Evolutionary conservation across 2,113 vertebrate genomes (phyloP).

Genomic region (Crotalus viridis): DNA sequence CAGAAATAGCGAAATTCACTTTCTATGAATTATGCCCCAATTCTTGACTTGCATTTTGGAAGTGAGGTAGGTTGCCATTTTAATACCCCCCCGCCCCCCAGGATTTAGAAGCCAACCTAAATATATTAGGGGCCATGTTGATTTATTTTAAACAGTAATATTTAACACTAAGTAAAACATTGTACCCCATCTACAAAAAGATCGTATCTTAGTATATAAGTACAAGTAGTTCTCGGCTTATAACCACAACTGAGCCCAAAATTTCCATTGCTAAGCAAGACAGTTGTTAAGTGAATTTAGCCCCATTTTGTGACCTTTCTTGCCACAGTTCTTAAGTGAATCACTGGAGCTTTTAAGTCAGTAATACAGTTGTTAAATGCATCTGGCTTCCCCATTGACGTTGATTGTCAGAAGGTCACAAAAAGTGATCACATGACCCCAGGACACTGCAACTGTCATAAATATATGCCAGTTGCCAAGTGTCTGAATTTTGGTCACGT

Average conservation of each 20-base stretch:
- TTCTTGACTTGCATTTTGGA: conserved; percentile 26
- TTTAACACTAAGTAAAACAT: background rate
- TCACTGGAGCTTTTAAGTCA: background rate
- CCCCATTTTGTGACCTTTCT: background rate
- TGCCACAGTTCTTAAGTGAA: background rate
- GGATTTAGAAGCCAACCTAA: background rate
- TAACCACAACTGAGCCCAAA: background rate
- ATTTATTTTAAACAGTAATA: background rate
- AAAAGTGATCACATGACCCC: background rate
- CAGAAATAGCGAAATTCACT: conserved; percentile 36
- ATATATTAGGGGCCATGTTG: background rate
- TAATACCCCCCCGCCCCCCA: background rate
- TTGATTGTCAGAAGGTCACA: background rate
- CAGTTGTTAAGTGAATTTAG: background rate
- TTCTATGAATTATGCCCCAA: conserved; percentile 26
- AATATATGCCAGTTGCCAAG: background rate
- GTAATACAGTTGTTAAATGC: background rate
- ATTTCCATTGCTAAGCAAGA: background rate
- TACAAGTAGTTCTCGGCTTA: background rate
- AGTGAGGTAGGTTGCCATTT: background rate
- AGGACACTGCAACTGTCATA: background rate
- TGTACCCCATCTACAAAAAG: background rate
- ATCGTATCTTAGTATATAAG: background rate
- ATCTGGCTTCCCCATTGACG: background rate
- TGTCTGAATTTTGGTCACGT: background rate